Evolutionary conservation across 2,113 vertebrate genomes (phyloP), one percentile per base, ranked within the genome.

Genomic region (Narcine bancroftii): DNA sequence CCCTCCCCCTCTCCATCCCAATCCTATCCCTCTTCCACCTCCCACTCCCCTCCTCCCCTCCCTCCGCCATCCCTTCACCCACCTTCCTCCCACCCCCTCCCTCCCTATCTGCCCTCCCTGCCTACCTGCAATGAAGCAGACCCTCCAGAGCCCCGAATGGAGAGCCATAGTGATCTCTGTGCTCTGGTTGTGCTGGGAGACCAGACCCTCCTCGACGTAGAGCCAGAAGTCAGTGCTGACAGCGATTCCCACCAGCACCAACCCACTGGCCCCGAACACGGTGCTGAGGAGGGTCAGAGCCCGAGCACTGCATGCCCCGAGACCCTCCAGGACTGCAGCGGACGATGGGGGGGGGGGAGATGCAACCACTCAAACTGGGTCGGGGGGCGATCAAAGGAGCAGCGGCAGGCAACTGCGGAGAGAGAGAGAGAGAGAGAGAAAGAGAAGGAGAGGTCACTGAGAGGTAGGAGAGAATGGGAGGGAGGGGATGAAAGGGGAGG

Each of bases 151-250:
- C 79, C 98, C 98, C 0, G 97, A 97, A 72, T 98, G 98, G 94
- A 98, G 96, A 0, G 97, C 97, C 97, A 98, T 98, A 96, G 97
- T 98, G 93, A 98, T 97, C 95, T 98, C 97, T 63, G 97, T 96
- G 94, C 96, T 98, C 95, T 98, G 98, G 95, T 98, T 98, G 94
- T 98, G 97, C 66, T 97, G 98, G 93, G 97, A 95, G 93, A 98
- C 97, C 29, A 97, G 96, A 17, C 97, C 97, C 94, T 98, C 98
- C 94, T 98, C 97, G 97, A 98, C 97, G 94, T 98, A 97, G 42
- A 98, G 96, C 98, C 98, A 98, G 95, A 98, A 98, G 95, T 98
- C 98, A 0, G 98, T 98, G 95, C 97, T 98, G 93, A 98, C 98
- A 0, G 98, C 98, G 93, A 98, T 97, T 75, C 98, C 97, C 92